A percentile compares a stretch with the other conserved stretches of the same genome.
These are phyloP conservation scores for Scomber scombrus DNA, from an alignment of 2,113 vertebrate species.

Conservation along the genomic window DNA sequence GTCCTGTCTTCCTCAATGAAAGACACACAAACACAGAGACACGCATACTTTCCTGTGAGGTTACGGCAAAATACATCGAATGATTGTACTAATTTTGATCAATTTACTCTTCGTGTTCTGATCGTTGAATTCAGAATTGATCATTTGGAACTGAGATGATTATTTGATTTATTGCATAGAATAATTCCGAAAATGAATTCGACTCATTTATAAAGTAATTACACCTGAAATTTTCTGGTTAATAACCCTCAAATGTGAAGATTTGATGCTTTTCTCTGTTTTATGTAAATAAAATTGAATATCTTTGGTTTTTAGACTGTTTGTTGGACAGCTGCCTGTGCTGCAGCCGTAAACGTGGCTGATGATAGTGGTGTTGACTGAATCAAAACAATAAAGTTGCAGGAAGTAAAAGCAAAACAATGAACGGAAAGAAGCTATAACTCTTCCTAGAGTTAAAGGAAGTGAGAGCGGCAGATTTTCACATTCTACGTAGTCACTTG, in stretches of 20 bases:
- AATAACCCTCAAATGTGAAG: neutral
- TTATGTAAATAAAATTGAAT: neutral
- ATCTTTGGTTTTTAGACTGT: neutral
- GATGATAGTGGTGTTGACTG: neutral
- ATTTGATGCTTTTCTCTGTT: neutral
- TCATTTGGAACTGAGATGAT: neutral
- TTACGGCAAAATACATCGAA: neutral
- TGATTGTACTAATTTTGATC: neutral
- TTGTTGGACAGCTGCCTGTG: neutral
- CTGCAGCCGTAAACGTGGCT: neutral
- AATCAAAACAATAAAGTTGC: conserved; percentile 10
- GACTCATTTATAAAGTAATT: neutral
- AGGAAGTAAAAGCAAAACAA: neutral
- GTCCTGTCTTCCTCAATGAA: neutral
- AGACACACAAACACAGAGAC: conserved; percentile 27
- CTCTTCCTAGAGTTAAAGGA: neutral
- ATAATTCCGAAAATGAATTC: neutral
- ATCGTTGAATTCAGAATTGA: neutral
- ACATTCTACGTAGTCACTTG: neutral
- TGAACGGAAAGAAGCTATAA: neutral
- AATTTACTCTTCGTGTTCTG: neutral
- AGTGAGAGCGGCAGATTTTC: conserved; percentile 3
- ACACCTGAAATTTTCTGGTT: neutral
- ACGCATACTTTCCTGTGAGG: conserved; percentile 14
- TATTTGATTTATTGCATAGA: too few relatives aligned